phyloP scores from a whole-genome alignment of 2,888 invertebrate genomes.

The Patella depressa region DNA sequence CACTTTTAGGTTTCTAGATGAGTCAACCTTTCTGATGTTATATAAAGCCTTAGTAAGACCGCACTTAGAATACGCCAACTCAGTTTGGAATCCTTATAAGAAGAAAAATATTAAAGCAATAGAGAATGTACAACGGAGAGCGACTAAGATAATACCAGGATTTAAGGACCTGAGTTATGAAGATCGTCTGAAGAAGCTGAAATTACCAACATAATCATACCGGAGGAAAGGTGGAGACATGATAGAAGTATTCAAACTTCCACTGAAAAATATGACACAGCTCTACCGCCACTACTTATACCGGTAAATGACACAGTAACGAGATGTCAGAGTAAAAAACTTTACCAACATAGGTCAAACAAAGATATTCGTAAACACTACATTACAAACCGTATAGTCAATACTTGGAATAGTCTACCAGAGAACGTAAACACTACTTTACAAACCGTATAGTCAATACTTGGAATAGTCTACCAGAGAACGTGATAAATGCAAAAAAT shows the following conservation, averaged over 20 bases:
- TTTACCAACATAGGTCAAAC: background rate
- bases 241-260: conserved; percentile 23
- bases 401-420: background rate
- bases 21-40: conserved; percentile 10
- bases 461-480: no score
- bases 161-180: conserved; percentile 16
- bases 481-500: background rate
- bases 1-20: conserved; percentile 8
- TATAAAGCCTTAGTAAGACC: conserved; percentile 26
- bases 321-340: background rate
- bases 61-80: conserved; percentile 27
- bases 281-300: background rate
- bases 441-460: no score
- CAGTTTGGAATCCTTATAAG: conserved; percentile 17
- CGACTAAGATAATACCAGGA: conserved; percentile 24
- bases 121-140: conserved; percentile 28
- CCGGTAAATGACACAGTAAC: background rate
- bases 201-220: conserved; percentile 12
- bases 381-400: background rate
- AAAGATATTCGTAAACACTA: background rate
- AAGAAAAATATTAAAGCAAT: conserved; percentile 22
- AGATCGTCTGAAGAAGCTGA: conserved; percentile 19
- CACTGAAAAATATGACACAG: background rate
- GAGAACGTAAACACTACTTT: no score
- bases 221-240: conserved; percentile 21